Percentiles rank a stretch among this genome's conserved stretches.
Conservation (phyloP, 2,888 invertebrate genomes). For the Stenotaenia linearis region DNA sequence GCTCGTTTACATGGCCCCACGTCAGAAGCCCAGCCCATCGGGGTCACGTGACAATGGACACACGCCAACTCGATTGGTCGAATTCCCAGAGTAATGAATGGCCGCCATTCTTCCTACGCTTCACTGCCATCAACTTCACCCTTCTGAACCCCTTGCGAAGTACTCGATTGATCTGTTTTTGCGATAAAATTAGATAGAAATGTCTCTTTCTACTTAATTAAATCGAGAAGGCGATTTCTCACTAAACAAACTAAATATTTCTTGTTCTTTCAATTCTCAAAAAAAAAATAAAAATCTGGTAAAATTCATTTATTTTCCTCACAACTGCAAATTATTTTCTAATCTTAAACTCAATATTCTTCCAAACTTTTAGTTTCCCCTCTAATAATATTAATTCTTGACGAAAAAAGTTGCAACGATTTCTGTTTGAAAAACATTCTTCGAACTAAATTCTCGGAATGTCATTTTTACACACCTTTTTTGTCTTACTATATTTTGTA, state of each 20-base stretch:
- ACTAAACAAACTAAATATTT: too few relatives aligned
- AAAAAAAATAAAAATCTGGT: too few relatives aligned
- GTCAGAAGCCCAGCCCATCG: not conserved
- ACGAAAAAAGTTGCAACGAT: not conserved
- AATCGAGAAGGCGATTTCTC: not conserved
- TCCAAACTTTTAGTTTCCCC: not conserved
- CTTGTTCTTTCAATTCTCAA: too few relatives aligned
- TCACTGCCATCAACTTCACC: not conserved
- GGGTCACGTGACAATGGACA: not conserved
- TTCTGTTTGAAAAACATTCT: not conserved
- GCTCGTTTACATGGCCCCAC: not conserved
- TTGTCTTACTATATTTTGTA: not conserved
- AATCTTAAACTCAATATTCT: too few relatives aligned
- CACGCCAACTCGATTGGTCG: not conserved
- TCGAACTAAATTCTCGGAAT: not conserved
- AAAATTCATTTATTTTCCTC: too few relatives aligned
- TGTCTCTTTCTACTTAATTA: not conserved
- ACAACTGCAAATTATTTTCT: too few relatives aligned
- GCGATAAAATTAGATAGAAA: not conserved
- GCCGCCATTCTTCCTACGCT: slow-evolving; percentile 10
- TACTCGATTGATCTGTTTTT: not conserved
- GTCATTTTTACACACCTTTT: not conserved
- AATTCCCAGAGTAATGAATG: not conserved
- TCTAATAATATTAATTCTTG: not conserved
- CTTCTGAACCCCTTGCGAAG: not conserved